Percentiles rank a stretch among this genome's conserved stretches.
phyloP scores from a whole-genome alignment of 2,113 vertebrate genomes.

The Mixornis gularis region DNA sequence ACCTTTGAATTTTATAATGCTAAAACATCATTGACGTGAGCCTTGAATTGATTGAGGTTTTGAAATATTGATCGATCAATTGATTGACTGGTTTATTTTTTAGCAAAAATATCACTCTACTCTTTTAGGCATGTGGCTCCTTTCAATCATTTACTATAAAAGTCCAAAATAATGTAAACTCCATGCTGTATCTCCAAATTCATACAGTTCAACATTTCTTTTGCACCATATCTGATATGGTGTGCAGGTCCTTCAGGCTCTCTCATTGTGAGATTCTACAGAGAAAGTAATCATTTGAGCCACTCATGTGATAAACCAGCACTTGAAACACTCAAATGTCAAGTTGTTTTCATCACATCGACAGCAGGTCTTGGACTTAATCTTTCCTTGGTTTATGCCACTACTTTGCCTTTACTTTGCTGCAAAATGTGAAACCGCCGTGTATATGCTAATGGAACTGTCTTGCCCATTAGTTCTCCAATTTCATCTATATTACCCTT shows the following conservation, averaged over 20 bases:
- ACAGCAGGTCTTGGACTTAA: slow-evolving; percentile 63
- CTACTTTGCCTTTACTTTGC: slow-evolving; percentile 33
- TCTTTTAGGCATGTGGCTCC: not conserved
- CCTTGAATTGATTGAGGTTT: not conserved
- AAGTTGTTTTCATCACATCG: slow-evolving; percentile 71
- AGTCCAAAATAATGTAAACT: not conserved
- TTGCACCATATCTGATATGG: not conserved
- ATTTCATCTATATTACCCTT: slow-evolving; percentile 57
- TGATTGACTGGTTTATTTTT: not conserved
- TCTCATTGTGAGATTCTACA: slow-evolving; percentile 45
- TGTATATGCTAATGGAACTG: slow-evolving; percentile 47
- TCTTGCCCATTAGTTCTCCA: slow-evolving; percentile 53
- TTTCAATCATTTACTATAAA: not conserved
- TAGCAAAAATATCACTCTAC: not conserved
- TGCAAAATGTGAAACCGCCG: slow-evolving; percentile 51
- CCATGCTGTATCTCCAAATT: not conserved
- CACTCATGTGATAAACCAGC: slow-evolving; percentile 63
- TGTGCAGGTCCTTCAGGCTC: not conserved
- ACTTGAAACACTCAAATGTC: slow-evolving; percentile 72
- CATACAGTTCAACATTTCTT: not conserved
- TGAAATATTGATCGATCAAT: rapidly evolving
- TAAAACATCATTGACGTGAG: not conserved
- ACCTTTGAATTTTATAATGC: not conserved
- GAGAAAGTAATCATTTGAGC: slow-evolving; percentile 60
- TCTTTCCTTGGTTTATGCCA: slow-evolving; percentile 50